phyloP scores from a whole-genome alignment of 2,888 invertebrate species.

The Drosophila pegasa region DNA sequence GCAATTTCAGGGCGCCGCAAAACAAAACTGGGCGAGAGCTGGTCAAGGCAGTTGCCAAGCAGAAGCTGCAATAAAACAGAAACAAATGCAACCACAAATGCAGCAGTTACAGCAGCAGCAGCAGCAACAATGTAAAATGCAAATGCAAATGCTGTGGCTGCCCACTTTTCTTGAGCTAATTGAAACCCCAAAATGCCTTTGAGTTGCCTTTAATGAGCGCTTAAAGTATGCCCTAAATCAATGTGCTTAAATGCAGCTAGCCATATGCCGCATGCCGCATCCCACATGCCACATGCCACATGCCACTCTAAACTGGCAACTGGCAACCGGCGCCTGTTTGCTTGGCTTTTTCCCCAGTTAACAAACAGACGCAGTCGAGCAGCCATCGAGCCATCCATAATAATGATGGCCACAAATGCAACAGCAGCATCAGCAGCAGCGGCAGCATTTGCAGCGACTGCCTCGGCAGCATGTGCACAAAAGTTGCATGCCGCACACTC shows the following conservation, averaged over 20 bases:
- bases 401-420: conserved; percentile 55
- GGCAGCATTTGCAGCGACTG: conserved; percentile 14
- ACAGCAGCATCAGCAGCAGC: conserved; percentile 3
- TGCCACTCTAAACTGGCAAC: conserved; percentile 12
- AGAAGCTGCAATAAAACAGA: conserved; percentile 42
- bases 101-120: conserved; percentile 12
- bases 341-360: conserved; percentile 55
- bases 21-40: conserved; percentile 45
- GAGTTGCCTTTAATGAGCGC: conserved; percentile 38
- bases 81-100: conserved; percentile 60
- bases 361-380: conserved; percentile 45
- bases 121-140: neutral
- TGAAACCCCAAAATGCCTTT: conserved; percentile 48
- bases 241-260: conserved; percentile 21
- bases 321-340: conserved; percentile 36
- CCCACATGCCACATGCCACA: conserved; percentile 14
- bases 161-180: conserved; percentile 69
- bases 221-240: conserved; percentile 35
- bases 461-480: conserved; percentile 48
- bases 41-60: conserved; percentile 32
- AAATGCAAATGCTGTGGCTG: conserved; percentile 58
- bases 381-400: conserved; percentile 51
- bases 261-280: conserved; percentile 6
- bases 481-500: conserved; percentile 45
- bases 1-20: conserved; percentile 58